Base-by-base conservation (phyloP, 2,113 vertebrate genomes). In the Oxygymnocypris stewartii region DNA sequence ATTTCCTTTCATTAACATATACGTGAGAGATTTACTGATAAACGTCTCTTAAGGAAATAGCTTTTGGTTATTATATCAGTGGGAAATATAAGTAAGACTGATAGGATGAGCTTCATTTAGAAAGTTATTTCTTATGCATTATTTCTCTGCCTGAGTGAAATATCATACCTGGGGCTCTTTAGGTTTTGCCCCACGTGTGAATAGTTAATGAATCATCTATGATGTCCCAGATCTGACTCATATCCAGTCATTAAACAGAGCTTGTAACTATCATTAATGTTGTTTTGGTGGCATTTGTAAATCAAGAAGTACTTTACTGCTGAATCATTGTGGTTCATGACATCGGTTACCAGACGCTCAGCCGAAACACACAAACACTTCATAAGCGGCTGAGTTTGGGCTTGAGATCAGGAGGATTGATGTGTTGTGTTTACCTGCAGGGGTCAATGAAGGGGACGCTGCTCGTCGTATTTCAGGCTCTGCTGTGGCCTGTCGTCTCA, bases 381-480 rank as follows among this genome's bases (percentile, higher is more conserved):
- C 7, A 49, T 23, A 44, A 25, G 49, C 4, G 13, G 82, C 71
- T 74, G 25, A 51, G 75, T 51, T 18, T 54, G 47, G 20, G 25
- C 47, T 51, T 54, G 6, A 28, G 73, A 47, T 47, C 40, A 8
- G 12, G n/a, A 76, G 40, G 37, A 13, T 12, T 37, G 57, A n/a
- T 79, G 14, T 71, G 42, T 59, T 49, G 40, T 65, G 37, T 84
- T 77, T 59, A 0, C 9, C 28, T 23, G 23, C 85, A 87, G 88
- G 82, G 49, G 61, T 31, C 59, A 84, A 89, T 89, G 86, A 85
- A 23, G 82, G 23, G 73, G 18, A 13, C 3, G 54, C 59, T 73
- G 42, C 47, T 87, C 9, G 6, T 18, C 31, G 2, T 87, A 10
- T 57, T 85, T 11, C 42, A 73, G 51, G 71, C 69, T 79, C 20